Conservation (phyloP, 2,797 vertebrate genomes). For the Vireo griseus region DNA sequence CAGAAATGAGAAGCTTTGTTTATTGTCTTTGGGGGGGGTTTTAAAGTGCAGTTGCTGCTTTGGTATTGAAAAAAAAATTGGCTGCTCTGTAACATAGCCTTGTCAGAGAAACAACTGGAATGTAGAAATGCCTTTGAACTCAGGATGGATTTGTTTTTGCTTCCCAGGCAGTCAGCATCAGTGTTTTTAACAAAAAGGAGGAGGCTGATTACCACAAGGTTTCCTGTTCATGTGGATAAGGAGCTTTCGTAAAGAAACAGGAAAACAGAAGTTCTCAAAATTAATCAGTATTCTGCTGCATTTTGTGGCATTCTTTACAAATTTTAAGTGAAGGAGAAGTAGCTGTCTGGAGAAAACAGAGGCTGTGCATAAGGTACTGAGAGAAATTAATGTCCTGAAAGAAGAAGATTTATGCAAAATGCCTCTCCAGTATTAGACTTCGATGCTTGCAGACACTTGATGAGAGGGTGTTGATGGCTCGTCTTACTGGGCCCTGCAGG, state of each 20-base stretch:
- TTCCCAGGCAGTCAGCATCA: slow-evolving; percentile 8
- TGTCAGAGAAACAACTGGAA: slow-evolving; percentile 30
- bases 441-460: background rate
- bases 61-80: background rate
- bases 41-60: background rate
- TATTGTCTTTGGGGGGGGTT: fast-evolving
- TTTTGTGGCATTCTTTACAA: background rate
- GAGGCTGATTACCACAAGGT: background rate
- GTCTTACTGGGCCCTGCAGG: background rate
- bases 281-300: background rate
- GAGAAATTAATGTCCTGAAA: background rate
- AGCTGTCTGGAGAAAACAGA: background rate
- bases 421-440: background rate
- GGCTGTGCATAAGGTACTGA: background rate
- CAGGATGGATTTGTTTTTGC: slow-evolving; percentile 44
- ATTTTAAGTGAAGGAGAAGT: slow-evolving; percentile 9
- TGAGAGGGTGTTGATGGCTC: background rate
- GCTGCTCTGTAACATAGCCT: background rate
- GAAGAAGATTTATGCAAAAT: background rate
- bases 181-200: slow-evolving; percentile 33
- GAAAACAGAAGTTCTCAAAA: slow-evolving; percentile 32
- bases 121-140: slow-evolving; percentile 13
- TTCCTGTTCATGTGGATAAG: slow-evolving; percentile 35
- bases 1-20: background rate
- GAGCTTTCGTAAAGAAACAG: slow-evolving; percentile 40